Base-by-base conservation (phyloP, 2,797 vertebrate genomes). In the Rhinatrema bivittatum region DNA sequence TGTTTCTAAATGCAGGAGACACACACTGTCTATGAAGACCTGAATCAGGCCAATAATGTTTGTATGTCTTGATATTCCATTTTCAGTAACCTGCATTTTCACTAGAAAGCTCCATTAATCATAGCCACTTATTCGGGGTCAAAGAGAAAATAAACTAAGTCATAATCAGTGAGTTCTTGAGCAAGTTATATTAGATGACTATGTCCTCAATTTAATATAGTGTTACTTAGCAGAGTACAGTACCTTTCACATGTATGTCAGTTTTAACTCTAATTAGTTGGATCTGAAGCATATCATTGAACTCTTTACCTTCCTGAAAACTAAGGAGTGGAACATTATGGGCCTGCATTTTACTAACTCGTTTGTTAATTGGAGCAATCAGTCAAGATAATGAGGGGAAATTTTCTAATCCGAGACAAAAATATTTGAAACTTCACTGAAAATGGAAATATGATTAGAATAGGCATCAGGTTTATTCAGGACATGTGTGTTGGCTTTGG, bases 181-280 rank as follows among this genome's bases (percentile, higher is more conserved):
- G 20, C 32, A 15, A 30, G 14, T 42, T 31, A 31, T 34, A 52
- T 14, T 36, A 7, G 4, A 14, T 29, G 15, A 38, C 28, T 11
- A 13, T 9, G 54, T 47, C 7, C 17, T 25, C 16, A 25, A 22
- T 36, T 20, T 12, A 32, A 19, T 42, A 39, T 30, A 53, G 22
- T 52, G 25, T 37, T 30, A 14, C 24, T 27, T 24, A 59, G 40
- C 29, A 11, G 17, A 14, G 1, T 37, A 20, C 27, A n/a, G n/a
- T 34, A 48, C 46, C 4, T 24, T 39, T 40, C 45, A 13, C 21
- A 55, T 65, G 70, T 50, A 55, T 52, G 33, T 24, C 62, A 50
- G 61, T 72, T 81, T 76, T 70, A 40, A 39, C 59, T 48, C 53
- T 70, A 69, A 70, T 68, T 77, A 68, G 55, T 50, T 30, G 50